Conservation (phyloP, 1,140 invertebrate species). For the Apis florea region DNA sequence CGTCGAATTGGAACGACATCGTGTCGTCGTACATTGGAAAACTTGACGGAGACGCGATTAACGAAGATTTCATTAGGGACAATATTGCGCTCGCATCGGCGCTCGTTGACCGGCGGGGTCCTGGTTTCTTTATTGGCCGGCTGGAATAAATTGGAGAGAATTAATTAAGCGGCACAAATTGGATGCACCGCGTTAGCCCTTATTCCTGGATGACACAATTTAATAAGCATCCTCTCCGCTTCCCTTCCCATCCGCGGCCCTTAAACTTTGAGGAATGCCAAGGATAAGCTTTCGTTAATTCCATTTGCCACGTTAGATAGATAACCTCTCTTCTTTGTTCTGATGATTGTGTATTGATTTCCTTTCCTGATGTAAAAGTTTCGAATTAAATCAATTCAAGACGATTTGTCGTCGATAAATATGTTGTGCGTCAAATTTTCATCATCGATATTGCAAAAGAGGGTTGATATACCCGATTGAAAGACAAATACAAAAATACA, state of each 20-base stretch:
- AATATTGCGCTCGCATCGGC: conserved; percentile 68
- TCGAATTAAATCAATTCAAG: too few relatives aligned
- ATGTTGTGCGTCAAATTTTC: too few relatives aligned
- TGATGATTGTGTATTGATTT: background rate
- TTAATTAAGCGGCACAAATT: conserved; percentile 76
- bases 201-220: conserved; percentile 76
- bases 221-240: conserved; percentile 67
- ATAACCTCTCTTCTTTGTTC: conserved; percentile 8
- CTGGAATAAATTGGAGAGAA: conserved; percentile 71
- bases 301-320: background rate
- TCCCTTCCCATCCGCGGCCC: conserved; percentile 12
- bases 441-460: too few relatives aligned
- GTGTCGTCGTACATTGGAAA: conserved; percentile 48
- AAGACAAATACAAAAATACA: too few relatives aligned
- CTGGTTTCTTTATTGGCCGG: conserved; percentile 67
- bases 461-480: too few relatives aligned
- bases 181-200: conserved; percentile 75
- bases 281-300: conserved; percentile 9
- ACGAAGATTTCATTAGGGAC: conserved; percentile 74
- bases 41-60: conserved; percentile 65
- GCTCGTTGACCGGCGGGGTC: conserved; percentile 63
- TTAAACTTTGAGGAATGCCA: conserved; percentile 24
- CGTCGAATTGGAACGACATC: conserved; percentile 42
- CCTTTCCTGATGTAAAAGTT: background rate
- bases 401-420: too few relatives aligned